Base-by-base conservation (phyloP, 2,888 invertebrate genomes). In the Macrosoma leucophasiata region DNA sequence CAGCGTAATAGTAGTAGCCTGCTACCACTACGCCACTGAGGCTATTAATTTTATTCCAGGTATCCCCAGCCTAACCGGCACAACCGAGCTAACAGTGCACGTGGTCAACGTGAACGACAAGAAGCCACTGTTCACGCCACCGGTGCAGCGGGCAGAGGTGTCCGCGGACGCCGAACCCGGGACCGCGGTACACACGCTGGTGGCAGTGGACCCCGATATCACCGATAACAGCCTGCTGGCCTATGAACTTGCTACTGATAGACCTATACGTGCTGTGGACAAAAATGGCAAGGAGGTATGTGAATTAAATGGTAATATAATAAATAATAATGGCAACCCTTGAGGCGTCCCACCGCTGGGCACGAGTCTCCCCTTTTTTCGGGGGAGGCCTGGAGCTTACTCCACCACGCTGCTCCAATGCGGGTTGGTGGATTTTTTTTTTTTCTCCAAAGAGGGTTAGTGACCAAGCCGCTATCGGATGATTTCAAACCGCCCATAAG, bases 21-120 rank as follows among this genome's bases (percentile, higher is more conserved):
- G n/a, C n/a, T n/a, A n/a, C n/a, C n/a, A n/a, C n/a, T n/a, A n/a
- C n/a, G n/a, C n/a, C n/a, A n/a, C n/a, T n/a, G n/a, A n/a, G n/a
- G n/a, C n/a, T n/a, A n/a, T n/a, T n/a, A n/a, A n/a, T n/a, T 20
- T 30, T 12, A 13, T 43, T 41, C 1, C 52, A 88, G 93, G 95
- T 18, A 89, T 89, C 3, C 96, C 96, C 1, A 89, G 91, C 48
- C 74, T 92, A 28, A 93, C 93, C 0, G 95, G 95, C 5, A 93
- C 93, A 0, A 89, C 94, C 0, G 92, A 91, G 1, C 73, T 97
- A 1, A 90, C 90, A 19, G 88, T 97, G 4, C 90, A 88, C 52
- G 89, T 97, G 2, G 86, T 91, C 15, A 95, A 97, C 63, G 92
- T 91, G 29, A 97, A 97, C 66, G 94, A 96, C 62, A 96, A 95